Base-by-base conservation (phyloP, 92 coral and sea anemone species). In the Anthopleura xanthogrammica region DNA sequence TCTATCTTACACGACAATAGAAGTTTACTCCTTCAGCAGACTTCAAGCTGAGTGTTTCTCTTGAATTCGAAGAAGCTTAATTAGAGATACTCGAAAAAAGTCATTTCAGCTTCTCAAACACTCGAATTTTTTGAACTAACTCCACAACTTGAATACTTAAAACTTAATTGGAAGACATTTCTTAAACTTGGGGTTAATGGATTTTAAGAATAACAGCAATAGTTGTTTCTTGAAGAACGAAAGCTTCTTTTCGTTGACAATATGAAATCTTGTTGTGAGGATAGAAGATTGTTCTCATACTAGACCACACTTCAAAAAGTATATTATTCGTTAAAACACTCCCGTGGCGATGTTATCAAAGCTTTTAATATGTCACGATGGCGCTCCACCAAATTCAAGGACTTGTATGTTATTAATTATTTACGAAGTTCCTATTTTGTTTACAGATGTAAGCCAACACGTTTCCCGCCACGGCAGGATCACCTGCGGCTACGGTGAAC, bases 361-460 rank as follows among this genome's bases (percentile, higher is more conserved):
- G 65, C 64, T 60, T 65, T 64, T 64, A 64, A 64, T 58, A 9
- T 58, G 48, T 58, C 50, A 39, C 39, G 58, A 80, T 10, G 29
- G 68, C 16, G 62, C 50, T 13, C 39, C 41, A 56, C 17, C 41
- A 41, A 85, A 78, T 55, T 41, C 81, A 22, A 73, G 29, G 81
- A 82, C 82, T 77, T 88, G 91, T 71, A 79, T 60, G 92, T 88
- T 36, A 88, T 91, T 79, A 91, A 91, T 91, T 54, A 91, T 91
- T 91, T 52, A 91, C 84, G 46, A 41, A 82, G 43, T 78, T 76
- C 83, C 80, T 90, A 87, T 85, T 91, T 85, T 88, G 90, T 86
- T 88, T 90, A 84, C 86, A 86, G 89, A 83, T 20, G 80, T 85
- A 84, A 86, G 66, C 88, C 85, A 85, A 85, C 72, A 42, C 79